Conservation (phyloP, 2,888 invertebrate species). For the Kryphioiulus occultus region DNA sequence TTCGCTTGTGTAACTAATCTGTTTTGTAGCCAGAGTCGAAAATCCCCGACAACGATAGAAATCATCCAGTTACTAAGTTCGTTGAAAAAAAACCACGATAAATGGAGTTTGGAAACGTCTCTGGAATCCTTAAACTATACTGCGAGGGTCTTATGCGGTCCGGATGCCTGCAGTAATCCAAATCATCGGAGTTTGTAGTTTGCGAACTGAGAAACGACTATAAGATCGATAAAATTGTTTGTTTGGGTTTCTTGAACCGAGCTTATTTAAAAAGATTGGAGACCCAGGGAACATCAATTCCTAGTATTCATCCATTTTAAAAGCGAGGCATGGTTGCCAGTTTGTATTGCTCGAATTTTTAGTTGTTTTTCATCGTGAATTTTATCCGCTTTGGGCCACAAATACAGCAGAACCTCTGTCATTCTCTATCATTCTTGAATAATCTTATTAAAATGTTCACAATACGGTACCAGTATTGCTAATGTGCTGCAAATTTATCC, state of each 20-base stretch:
- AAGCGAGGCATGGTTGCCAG: neutral
- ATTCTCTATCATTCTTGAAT: too few species aligned
- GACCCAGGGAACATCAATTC: neutral
- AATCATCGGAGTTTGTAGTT: neutral
- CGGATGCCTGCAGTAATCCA: neutral
- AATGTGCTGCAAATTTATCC: too few species aligned
- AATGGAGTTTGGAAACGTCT: neutral
- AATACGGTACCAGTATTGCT: too few species aligned
- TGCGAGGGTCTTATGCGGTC: neutral
- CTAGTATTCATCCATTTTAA: neutral
- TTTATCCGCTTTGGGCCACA: neutral
- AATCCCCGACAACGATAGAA: neutral
- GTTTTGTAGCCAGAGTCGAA: neutral
- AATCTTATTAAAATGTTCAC: too few species aligned
- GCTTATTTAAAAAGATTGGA: neutral
- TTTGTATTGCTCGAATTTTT: neutral
- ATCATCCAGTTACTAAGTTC: neutral
- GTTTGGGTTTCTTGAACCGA: slow-evolving; percentile 11
- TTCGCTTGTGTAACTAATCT: neutral
- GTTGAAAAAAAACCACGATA: neutral
- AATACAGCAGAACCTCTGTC: neutral
- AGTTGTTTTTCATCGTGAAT: neutral
- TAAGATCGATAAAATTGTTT: neutral
- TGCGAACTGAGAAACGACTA: neutral
- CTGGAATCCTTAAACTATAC: neutral